Evolutionary conservation across 2,888 invertebrate species (phyloP).

Genomic region (Furcula furcula): DNA sequence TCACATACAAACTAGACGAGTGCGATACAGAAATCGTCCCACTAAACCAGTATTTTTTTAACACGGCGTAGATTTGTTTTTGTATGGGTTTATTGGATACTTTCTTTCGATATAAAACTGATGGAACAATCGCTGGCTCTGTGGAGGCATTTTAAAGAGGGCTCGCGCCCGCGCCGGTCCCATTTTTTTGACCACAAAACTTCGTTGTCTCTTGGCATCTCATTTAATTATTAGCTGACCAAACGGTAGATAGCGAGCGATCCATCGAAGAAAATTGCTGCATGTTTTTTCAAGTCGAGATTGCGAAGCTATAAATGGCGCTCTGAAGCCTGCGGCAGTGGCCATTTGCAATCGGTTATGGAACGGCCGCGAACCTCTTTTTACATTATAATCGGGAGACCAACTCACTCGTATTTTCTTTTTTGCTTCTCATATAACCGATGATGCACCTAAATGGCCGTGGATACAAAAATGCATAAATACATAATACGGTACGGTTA

Average conservation of each 20-base stretch:
- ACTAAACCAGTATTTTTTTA: too few species aligned
- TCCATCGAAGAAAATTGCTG: conserved; percentile 63
- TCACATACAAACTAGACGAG: too few species aligned
- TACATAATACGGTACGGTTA: conserved; percentile 29
- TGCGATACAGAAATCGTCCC: too few species aligned
- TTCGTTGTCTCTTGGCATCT: conserved; percentile 51
- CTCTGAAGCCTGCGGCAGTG: conserved; percentile 68
- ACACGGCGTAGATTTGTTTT: too few species aligned
- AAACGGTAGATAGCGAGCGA: conserved; percentile 59
- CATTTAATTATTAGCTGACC: conserved; percentile 50
- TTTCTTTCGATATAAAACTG: too few species aligned
- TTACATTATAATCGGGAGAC: conserved; percentile 77
- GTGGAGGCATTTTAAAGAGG: conserved; percentile 59
- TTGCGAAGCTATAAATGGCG: conserved; percentile 77
- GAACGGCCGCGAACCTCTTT: conserved; percentile 77
- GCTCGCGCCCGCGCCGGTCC: conserved; percentile 39
- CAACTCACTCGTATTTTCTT: conserved; percentile 62
- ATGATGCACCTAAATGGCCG: conserved; percentile 50
- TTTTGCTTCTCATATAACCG: conserved; percentile 58
- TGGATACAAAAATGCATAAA: conserved; percentile 51
- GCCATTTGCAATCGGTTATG: conserved; percentile 81
- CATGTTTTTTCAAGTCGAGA: conserved; percentile 73
- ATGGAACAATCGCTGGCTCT: conserved; percentile 42
- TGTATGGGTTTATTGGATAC: too few species aligned
- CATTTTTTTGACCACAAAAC: conserved; percentile 40